These are phyloP conservation scores for Parauchenoglanis punctatus DNA, from an alignment of 2,797 vertebrate genomes.

Conservation along the genomic window DNA sequence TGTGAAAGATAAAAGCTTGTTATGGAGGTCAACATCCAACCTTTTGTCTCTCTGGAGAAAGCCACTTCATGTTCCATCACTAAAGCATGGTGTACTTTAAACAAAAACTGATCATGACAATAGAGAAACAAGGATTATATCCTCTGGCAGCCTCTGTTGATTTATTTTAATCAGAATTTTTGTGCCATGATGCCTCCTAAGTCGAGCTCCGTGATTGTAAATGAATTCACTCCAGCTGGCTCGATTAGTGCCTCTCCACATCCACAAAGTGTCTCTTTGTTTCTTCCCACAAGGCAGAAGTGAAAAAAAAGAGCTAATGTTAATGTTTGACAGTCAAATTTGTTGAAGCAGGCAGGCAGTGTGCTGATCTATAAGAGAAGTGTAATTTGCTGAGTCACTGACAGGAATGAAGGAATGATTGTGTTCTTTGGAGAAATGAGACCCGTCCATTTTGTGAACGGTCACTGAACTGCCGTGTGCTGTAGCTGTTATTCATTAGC, in stretches of 20 bases:
- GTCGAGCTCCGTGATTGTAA: background rate
- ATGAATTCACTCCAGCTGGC: constrained; percentile 30
- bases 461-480: background rate
- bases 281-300: constrained; percentile 1
- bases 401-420: constrained; percentile 5
- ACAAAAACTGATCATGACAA: background rate
- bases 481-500: no score
- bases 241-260: constrained; percentile 19
- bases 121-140: background rate
- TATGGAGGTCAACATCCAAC: background rate
- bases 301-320: constrained; percentile 7
- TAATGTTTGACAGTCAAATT: constrained; percentile 18
- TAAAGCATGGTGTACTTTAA: background rate
- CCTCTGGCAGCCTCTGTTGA: background rate
- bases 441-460: background rate
- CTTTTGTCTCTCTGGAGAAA: background rate
- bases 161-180: constrained; percentile 21
- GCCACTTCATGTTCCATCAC: background rate
- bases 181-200: background rate
- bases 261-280: constrained; percentile 3
- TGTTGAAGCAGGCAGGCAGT: constrained; percentile 10
- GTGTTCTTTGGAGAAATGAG: background rate
- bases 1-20: background rate
- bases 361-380: constrained; percentile 5
- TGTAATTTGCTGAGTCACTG: constrained; percentile 20